These are phyloP conservation scores for Gymnoscopelus braueri DNA, from an alignment of 2,797 vertebrate species.

Conservation along the genomic window DNA sequence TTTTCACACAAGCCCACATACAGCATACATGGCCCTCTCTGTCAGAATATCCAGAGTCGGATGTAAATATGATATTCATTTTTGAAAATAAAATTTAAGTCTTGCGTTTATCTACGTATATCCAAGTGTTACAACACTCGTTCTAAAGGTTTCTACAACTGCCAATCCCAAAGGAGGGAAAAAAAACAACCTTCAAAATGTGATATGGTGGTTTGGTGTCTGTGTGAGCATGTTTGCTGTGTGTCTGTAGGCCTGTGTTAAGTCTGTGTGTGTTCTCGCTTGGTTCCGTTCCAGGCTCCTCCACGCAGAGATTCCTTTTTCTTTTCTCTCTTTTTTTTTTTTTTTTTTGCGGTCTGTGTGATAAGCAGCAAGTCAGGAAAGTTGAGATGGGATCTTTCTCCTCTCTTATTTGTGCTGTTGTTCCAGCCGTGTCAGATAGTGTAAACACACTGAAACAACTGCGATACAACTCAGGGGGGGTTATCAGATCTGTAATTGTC, in stretches of 20 bases:
- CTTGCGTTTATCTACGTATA: constrained; percentile 60
- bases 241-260: constrained; percentile 14
- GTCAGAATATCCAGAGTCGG: constrained; percentile 28
- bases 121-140: constrained; percentile 60
- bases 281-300: too few relatives aligned
- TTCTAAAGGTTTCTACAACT: constrained; percentile 16
- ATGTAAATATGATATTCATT: constrained; percentile 38
- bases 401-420: constrained; percentile 73
- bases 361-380: constrained; percentile 70
- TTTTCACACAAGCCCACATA: constrained; percentile 13
- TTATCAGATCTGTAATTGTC: constrained; percentile 82
- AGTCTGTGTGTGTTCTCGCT: not conserved
- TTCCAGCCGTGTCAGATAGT: constrained; percentile 75
- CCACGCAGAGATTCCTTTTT: constrained; percentile 45
- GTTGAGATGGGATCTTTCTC: constrained; percentile 71
- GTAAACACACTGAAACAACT: constrained; percentile 69
- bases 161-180: constrained; percentile 45
- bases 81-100: constrained; percentile 48
- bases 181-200: constrained; percentile 34
- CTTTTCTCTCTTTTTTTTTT: not conserved
- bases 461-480: constrained; percentile 61
- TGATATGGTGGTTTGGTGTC: constrained; percentile 27
- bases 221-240: constrained; percentile 17
- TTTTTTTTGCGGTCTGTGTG: constrained; percentile 55
- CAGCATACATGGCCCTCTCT: constrained; percentile 31